Conservation (phyloP, 2,113 vertebrate genomes). For the Syngnathus scovelli region DNA sequence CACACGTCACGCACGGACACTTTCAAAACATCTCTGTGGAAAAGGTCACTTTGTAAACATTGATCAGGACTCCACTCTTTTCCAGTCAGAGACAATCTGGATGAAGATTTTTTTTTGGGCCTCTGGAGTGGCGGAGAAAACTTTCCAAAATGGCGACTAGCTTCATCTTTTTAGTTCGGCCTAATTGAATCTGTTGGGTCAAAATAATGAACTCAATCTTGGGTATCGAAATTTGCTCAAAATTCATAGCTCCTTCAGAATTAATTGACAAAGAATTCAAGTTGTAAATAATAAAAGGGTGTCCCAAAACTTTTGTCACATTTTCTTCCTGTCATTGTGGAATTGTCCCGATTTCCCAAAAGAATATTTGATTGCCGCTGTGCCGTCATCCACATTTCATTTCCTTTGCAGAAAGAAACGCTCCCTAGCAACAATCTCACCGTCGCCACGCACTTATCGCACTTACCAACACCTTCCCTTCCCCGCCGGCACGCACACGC, state of each 20-base stretch:
- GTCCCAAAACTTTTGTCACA: constrained; percentile 1
- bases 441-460: constrained; percentile 22
- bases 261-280: not conserved
- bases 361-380: constrained; percentile 58
- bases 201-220: no score
- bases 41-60: constrained; percentile 28
- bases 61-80: constrained; percentile 11
- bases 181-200: no score
- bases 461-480: constrained; percentile 26
- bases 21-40: not conserved
- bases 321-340: not conserved
- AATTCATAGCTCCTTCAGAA: not conserved
- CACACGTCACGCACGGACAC: not conserved
- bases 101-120: not conserved
- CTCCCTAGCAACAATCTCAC: constrained; percentile 60
- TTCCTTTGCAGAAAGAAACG: constrained; percentile 50
- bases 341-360: constrained; percentile 34
- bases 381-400: constrained; percentile 52
- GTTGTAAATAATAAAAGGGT: not conserved
- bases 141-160: no score
- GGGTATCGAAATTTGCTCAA: no score
- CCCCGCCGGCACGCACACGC: not conserved
- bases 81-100: not conserved
- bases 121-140: no score
- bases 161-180: no score